Evolutionary conservation across 2,113 vertebrate species (phyloP), one percentile per base, ranked within the genome.

Genomic region (Agelaius phoeniceus): DNA sequence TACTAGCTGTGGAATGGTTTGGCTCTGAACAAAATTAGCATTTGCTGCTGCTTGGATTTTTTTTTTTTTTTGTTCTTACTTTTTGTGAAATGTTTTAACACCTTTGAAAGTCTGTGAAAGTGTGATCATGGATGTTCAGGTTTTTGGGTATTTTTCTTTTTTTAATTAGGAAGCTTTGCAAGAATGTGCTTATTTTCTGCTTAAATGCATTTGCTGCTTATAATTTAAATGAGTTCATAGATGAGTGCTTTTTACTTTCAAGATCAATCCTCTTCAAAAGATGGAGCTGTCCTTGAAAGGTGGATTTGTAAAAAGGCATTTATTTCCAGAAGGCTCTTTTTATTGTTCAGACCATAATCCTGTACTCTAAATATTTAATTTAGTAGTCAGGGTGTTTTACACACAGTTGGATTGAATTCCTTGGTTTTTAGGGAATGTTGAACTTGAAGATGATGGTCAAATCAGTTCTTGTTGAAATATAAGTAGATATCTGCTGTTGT

Each of bases 181-280:
- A 93, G 89, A 95, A 91, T 93, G 80, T 81, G 13, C 52, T 61
- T 92, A 13, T 89, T 92, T 92, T 92, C 87, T 95, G 82, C 84
- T 85, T 90, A 84, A 89, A 69, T 96, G 93, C 71, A 41, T 94
- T 93, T 88, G 55, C 83, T 88, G 75, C 75, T 80, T 94, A 39
- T 80, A 74, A 82, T 94, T 94, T 87, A 85, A 93, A 96, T 90
- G 71, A 88, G 67, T 96, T 95, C 89, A 74, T 90, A 95, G 79
- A 92, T 83, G 85, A 93, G 28, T 90, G 84, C 67, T 54, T 90
- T 94, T 93, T 78, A 74, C 68, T 94, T 96, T 93, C 59, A 93
- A 74, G 72, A 92, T 43, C 63, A 88, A 16, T 96, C 37, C 63
- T 90, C 46, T 92, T 90, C 92, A 92, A 85, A 92, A 84, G 72